phyloP scores from a whole-genome alignment of 2,888 invertebrate species.

The Blastobasis lacticolella region DNA sequence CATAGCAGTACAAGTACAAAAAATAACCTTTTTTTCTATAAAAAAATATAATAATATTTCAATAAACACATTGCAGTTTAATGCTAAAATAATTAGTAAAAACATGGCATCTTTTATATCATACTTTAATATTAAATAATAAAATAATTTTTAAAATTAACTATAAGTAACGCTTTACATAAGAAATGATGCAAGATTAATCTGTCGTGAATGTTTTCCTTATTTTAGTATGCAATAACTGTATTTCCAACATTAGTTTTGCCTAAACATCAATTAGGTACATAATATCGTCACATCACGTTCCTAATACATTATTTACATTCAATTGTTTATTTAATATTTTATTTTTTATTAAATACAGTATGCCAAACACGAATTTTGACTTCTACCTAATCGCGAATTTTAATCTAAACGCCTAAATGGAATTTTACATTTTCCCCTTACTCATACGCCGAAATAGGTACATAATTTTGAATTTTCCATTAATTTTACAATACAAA shows the following conservation, averaged over 20 bases:
- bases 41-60: constrained; percentile 61
- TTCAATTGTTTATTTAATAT: constrained; percentile 26
- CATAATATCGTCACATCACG: constrained; percentile 59
- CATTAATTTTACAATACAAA: constrained; percentile 18
- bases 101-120: constrained; percentile 65
- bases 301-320: constrained; percentile 61
- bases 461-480: constrained; percentile 42
- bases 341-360: constrained; percentile 47
- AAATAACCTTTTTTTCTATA: constrained; percentile 61
- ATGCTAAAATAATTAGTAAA: constrained; percentile 57
- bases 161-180: constrained; percentile 20
- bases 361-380: constrained; percentile 66
- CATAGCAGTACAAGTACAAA: constrained; percentile 61
- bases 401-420: constrained; percentile 51
- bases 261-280: constrained; percentile 62
- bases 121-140: constrained; percentile 23
- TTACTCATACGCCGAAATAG: constrained; percentile 57
- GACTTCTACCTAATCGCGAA: constrained; percentile 55
- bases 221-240: not conserved
- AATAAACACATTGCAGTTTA: constrained; percentile 60
- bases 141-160: constrained; percentile 27
- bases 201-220: constrained; percentile 11
- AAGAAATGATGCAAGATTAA: constrained; percentile 11
- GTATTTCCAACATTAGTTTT: constrained; percentile 9
- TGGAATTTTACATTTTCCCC: constrained; percentile 55